These are phyloP conservation scores for Cryptoprocta ferox DNA, from an alignment of 2,797 vertebrate genomes.

Conservation along the genomic window DNA sequence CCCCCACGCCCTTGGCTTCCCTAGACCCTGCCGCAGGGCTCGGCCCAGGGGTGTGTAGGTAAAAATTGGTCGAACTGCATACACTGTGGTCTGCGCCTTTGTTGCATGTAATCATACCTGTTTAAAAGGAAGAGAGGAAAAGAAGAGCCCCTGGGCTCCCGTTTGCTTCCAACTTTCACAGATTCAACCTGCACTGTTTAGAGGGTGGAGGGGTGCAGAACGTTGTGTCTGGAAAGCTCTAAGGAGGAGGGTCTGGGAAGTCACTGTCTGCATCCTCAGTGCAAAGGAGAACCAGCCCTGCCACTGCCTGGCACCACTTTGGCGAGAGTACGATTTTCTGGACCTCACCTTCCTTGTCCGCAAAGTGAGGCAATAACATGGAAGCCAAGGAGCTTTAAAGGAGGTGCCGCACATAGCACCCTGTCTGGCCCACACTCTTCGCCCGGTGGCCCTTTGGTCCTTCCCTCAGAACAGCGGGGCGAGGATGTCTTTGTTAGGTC, in stretches of 20 bases:
- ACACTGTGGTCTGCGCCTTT: not conserved
- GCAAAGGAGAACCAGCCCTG: not conserved
- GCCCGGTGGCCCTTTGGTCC: not conserved
- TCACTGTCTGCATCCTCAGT: fast-evolving
- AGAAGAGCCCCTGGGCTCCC: not conserved
- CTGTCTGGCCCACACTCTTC: not conserved
- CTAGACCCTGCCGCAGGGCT: not conserved
- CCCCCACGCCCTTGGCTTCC: not conserved
- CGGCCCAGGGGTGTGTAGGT: fast-evolving
- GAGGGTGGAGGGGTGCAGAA: too few relatives aligned
- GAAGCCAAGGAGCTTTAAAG: not conserved
- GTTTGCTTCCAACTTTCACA: not conserved
- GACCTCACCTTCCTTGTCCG: not conserved
- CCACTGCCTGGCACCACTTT: fast-evolving
- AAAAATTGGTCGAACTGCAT: not conserved
- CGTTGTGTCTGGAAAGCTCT: fast-evolving
- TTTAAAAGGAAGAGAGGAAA: not conserved
- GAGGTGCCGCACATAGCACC: fast-evolving
- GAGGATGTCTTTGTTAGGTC: not conserved
- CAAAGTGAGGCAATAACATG: fast-evolving
- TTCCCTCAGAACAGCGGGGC: not conserved
- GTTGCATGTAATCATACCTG: fast-evolving
- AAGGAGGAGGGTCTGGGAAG: not conserved
- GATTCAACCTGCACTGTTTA: fast-evolving
- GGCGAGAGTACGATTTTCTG: not conserved